Evolutionary conservation across 2,113 vertebrate genomes (phyloP), one percentile per base, ranked within the genome.

Genomic region (Rhinogobius similis): DNA sequence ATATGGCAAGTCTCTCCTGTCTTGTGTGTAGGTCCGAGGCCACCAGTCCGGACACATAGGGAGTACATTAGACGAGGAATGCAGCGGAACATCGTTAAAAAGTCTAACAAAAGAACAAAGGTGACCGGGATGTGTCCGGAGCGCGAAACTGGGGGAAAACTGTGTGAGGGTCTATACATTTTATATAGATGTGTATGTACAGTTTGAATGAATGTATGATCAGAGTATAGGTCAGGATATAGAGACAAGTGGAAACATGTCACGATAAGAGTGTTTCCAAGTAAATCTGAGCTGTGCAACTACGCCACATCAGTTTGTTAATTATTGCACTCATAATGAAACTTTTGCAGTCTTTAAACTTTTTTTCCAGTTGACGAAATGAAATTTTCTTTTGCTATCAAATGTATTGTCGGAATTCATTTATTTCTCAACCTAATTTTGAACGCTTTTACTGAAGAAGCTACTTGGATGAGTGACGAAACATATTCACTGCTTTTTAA

Each of bases 71-170:
- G 82, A 5, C 27, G 53, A 89, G 91, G 93, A 93, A 94, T 93
- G 91, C 92, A 59, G 91, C 91, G 92, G 89, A 93, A 94, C 93
- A 90, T 89, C 86, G 90, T 94, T 92, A 94, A 93, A 92, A 83
- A 81, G 77, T 82, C 86, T 74, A 83, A 90, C 90, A 89, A 91
- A 93, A 93, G 90, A 93, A 93, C 90, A 93, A 92, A 93, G 91
- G 75, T 82, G 72, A 26, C 52, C 52, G 81, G 83, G 86, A 90
- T 86, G 83, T 87, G 84, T 90, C 86, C 85, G 73, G 83, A 77
- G 86, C 75, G 6, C 26, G 0, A 13, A 55, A 82, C 74, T 59
- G 83, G 50, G 50, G 7, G 68, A 68, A 82, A 75, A 55, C 38
- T 55, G 82, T 13, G n/a, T 39, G 61, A 64, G 48, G 41, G 75